Evolutionary conservation across 2,888 invertebrate genomes (phyloP).

Genomic region (Drosophila macrospina): DNA sequence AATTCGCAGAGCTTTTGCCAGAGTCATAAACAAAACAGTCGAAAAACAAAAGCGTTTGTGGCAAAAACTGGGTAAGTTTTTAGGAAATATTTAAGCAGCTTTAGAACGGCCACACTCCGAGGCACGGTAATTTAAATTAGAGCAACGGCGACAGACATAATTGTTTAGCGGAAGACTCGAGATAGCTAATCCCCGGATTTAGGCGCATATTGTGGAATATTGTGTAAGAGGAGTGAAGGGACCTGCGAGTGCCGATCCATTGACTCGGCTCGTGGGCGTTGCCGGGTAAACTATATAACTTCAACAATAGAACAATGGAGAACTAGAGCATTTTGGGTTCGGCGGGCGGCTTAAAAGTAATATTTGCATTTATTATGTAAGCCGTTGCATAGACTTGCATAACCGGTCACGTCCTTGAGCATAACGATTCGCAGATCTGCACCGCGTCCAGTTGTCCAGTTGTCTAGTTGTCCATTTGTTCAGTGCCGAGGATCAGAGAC

Average conservation of each 20-base stretch:
- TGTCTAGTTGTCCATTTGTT: neutral
- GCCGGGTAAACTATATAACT: conserved; percentile 46
- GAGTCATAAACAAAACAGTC: conserved; percentile 56
- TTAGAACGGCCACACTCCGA: conserved; percentile 23
- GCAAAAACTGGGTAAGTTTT: conserved; percentile 74
- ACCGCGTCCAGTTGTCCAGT: neutral
- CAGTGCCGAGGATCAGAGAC: neutral
- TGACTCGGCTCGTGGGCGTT: conserved; percentile 69
- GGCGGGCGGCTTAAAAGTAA: conserved; percentile 53
- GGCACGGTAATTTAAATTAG: conserved; percentile 70
- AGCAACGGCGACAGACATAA: conserved; percentile 65
- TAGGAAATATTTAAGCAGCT: conserved; percentile 63
- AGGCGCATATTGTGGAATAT: conserved; percentile 67
- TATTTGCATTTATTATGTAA: conserved; percentile 76
- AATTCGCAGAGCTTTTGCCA: conserved; percentile 61
- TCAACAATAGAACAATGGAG: conserved; percentile 54
- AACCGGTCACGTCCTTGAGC: conserved; percentile 62
- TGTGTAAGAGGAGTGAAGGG: conserved; percentile 68
- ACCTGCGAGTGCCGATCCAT: conserved; percentile 47
- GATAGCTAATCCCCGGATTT: conserved; percentile 71
- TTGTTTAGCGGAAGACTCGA: conserved; percentile 51
- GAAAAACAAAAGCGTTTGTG: conserved; percentile 61
- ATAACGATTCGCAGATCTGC: conserved; percentile 19
- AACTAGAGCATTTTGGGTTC: conserved; percentile 75
- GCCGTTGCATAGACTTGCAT: conserved; percentile 78